Conservation (phyloP, 2,888 invertebrate species). For the Yponomeuta malinellus region DNA sequence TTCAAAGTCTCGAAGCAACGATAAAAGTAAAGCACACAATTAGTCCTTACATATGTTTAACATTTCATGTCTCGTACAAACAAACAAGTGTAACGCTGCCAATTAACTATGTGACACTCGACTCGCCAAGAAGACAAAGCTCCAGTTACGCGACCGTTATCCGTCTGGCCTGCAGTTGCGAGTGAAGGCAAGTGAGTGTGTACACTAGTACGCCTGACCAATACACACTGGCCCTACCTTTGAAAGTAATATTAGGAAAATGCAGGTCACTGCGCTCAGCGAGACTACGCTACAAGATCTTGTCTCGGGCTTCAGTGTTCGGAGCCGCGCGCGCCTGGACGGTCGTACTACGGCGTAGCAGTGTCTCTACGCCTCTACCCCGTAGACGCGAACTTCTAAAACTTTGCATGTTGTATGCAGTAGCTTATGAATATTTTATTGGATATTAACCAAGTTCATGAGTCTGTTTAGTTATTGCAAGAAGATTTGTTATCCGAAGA, state of each 20-base stretch:
- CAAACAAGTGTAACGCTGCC: slow-evolving; percentile 8
- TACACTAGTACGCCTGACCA: slow-evolving; percentile 18
- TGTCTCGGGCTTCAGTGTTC: slow-evolving; percentile 68
- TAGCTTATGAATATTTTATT: background rate
- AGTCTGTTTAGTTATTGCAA: background rate
- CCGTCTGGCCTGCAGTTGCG: slow-evolving; percentile 62
- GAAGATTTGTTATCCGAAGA: background rate
- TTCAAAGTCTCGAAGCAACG: too few relatives aligned
- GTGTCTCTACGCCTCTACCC: slow-evolving; percentile 15
- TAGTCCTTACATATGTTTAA: background rate
- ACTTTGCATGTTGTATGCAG: slow-evolving; percentile 5
- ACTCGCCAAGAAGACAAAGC: slow-evolving; percentile 48
- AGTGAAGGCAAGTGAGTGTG: slow-evolving; percentile 45
- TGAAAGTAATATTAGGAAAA: background rate
- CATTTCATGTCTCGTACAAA: background rate
- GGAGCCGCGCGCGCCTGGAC: slow-evolving; percentile 54
- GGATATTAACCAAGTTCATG: background rate
- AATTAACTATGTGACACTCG: slow-evolving; percentile 31
- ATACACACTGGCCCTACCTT: slow-evolving; percentile 26
- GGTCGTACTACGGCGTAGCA: slow-evolving; percentile 52
- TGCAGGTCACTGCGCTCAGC: background rate
- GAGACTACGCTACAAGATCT: slow-evolving; percentile 55
- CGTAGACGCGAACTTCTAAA: slow-evolving; percentile 24
- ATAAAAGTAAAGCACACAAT: too few relatives aligned
- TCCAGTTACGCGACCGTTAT: slow-evolving; percentile 51